Evolutionary conservation across 2,888 invertebrate genomes (phyloP).

Genomic region (Gryllus longicercus): DNA sequence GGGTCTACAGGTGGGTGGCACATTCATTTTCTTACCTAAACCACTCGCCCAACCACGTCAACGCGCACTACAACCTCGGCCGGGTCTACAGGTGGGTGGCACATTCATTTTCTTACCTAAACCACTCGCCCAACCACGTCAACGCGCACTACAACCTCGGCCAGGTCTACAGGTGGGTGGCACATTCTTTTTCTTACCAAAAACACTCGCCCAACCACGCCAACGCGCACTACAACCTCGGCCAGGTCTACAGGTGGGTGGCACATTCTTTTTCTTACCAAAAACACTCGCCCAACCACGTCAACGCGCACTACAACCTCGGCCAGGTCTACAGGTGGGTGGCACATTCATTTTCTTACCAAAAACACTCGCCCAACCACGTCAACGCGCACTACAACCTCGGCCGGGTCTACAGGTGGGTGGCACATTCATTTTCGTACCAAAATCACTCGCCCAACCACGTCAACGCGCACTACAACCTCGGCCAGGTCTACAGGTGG

Average conservation of each 20-base stretch:
- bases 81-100: too few relatives aligned
- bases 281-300: background rate
- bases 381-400: slow-evolving; percentile 82
- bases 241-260: background rate
- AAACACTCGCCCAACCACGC: too few relatives aligned
- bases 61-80: background rate
- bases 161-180: slow-evolving; percentile 70
- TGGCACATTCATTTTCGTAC: slow-evolving; percentile 26
- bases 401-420: slow-evolving; percentile 76
- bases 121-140: slow-evolving; percentile 68
- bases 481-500: background rate
- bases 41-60: background rate
- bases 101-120: too few relatives aligned
- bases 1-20: background rate
- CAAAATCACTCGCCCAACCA: too few relatives aligned
- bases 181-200: background rate
- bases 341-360: too few relatives aligned
- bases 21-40: background rate
- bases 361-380: slow-evolving; percentile 65
- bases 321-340: background rate
- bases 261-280: background rate
- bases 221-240: background rate
- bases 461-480: background rate
- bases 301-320: background rate
- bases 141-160: slow-evolving; percentile 84